Percentiles rank a stretch among this genome's conserved stretches.
These are phyloP conservation scores for Malurus elegans DNA, from an alignment of 2,113 vertebrate genomes.

Conservation along the genomic window DNA sequence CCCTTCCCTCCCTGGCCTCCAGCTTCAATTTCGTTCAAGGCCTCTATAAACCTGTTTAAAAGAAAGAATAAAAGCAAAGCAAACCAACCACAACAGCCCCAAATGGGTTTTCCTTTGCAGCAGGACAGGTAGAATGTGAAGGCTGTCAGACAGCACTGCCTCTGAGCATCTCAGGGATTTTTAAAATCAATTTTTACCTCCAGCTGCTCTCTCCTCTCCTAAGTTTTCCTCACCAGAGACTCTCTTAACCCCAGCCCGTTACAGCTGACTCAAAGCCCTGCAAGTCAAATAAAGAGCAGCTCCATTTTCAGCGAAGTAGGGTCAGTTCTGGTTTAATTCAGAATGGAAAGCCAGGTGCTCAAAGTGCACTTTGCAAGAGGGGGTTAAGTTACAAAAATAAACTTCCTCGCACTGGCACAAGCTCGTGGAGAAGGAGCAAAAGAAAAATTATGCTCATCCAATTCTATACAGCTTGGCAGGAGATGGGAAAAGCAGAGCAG, in stretches of 20 bases:
- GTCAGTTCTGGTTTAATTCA: background rate
- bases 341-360: conserved; percentile 34
- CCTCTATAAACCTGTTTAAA: background rate
- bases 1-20: background rate
- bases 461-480: conserved; percentile 48
- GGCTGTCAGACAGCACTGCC: background rate
- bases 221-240: background rate
- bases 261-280: background rate
- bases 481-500: conserved; percentile 61
- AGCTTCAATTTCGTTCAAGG: background rate
- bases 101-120: background rate
- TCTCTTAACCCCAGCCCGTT: background rate
- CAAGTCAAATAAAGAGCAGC: conserved; percentile 14
- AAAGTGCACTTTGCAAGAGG: conserved; percentile 35
- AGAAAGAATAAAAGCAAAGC: background rate
- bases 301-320: background rate
- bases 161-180: background rate
- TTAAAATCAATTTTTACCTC: background rate
- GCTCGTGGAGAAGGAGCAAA: background rate
- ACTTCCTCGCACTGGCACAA: conserved; percentile 4
- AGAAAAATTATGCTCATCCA: conserved; percentile 47
- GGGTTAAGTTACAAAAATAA: conserved; percentile 63
- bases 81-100: background rate
- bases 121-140: background rate
- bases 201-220: background rate